These are phyloP conservation scores for Zhengitettix transpicula DNA, from an alignment of 2,888 invertebrate species.

Conservation along the genomic window DNA sequence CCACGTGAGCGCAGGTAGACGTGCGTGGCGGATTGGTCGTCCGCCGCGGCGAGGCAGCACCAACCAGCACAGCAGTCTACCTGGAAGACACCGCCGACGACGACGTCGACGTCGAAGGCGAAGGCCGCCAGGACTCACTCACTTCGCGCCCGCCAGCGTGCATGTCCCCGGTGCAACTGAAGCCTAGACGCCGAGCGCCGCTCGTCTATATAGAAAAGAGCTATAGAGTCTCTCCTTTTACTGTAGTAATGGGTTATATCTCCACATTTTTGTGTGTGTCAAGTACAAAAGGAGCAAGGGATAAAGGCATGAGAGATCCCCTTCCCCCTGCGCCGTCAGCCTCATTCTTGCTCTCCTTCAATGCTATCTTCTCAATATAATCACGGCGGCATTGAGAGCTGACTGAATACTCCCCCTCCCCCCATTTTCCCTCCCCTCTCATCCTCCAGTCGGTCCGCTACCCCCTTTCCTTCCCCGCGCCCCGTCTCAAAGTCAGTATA, in stretches of 20 bases:
- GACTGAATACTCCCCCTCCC: conserved; percentile 20
- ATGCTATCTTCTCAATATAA: conserved; percentile 14
- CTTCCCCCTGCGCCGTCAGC: conserved; percentile 8
- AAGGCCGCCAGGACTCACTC: background rate
- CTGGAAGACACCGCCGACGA: too few species aligned
- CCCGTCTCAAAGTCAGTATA: conserved; percentile 8
- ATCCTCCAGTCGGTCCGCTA: conserved; percentile 5
- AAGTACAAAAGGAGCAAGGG: conserved; percentile 13
- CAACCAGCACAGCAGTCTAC: too few species aligned
- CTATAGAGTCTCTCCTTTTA: conserved; percentile 11
- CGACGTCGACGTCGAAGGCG: too few species aligned
- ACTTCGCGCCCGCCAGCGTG: background rate
- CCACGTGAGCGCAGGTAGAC: too few species aligned
- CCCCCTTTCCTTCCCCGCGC: conserved; percentile 2
- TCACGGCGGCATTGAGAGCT: conserved; percentile 16
- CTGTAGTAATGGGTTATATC: conserved; percentile 14
- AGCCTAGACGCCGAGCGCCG: conserved; percentile 8
- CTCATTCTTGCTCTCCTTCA: conserved; percentile 13
- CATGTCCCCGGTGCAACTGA: conserved; percentile 7
- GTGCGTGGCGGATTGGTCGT: too few species aligned
- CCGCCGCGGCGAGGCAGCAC: too few species aligned
- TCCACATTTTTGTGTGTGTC: conserved; percentile 14
- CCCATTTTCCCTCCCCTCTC: conserved; percentile 13
- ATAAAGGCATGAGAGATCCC: conserved; percentile 11
- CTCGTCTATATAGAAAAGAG: conserved; percentile 12